phyloP scores from a whole-genome alignment of 2,113 vertebrate genomes.

The Prunella fulvescens region DNA sequence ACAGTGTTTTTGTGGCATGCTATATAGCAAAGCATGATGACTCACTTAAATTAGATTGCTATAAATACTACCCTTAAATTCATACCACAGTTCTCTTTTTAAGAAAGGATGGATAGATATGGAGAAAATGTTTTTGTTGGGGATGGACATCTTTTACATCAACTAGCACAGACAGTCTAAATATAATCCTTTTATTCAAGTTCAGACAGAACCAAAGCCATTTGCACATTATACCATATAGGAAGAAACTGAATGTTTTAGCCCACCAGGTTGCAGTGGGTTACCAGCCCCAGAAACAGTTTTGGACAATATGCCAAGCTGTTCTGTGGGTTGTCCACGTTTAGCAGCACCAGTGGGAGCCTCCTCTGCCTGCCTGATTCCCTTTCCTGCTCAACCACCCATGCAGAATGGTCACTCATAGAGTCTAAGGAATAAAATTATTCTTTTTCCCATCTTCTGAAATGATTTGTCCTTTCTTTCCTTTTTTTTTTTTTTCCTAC shows the following conservation, averaged over 20 bases:
- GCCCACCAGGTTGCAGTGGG: neutral
- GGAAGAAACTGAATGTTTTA: neutral
- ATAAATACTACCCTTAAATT: neutral
- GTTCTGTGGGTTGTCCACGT: neutral
- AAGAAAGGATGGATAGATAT: neutral
- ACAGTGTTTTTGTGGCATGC: accelerated
- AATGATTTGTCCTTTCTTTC: neutral
- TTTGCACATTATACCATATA: neutral
- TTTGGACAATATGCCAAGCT: neutral
- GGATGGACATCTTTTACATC: neutral
- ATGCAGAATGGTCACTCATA: neutral
- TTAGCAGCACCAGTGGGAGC: accelerated
- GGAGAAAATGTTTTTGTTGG: neutral
- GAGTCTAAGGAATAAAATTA: accelerated
- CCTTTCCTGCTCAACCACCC: neutral
- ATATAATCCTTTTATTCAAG: neutral
- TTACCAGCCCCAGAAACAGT: neutral
- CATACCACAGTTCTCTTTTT: neutral
- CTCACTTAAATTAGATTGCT: neutral
- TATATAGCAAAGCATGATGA: neutral
- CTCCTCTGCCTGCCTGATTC: neutral
- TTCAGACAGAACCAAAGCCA: neutral
- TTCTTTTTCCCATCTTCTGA: neutral
- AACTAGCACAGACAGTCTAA: neutral
- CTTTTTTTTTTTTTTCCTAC: no score